A percentile compares a stretch with the other conserved stretches of the same genome.
These are phyloP conservation scores for Imbricaverruca yamaguchii DNA, from an alignment of 2,888 invertebrate genomes.

Conservation along the genomic window DNA sequence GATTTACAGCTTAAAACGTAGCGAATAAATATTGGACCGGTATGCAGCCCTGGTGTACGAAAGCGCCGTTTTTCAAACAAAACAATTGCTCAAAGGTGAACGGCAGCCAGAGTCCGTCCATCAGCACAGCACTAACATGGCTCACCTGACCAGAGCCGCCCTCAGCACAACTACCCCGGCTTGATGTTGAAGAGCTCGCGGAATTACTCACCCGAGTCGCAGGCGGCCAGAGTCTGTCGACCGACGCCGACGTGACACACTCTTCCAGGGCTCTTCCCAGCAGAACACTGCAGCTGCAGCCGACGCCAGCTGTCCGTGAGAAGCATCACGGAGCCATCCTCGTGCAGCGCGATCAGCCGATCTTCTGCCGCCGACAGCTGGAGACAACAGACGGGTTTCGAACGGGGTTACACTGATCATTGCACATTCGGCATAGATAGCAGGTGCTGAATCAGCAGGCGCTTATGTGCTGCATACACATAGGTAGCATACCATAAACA, in stretches of 20 bases:
- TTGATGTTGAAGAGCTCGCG: no score
- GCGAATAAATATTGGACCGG: no score
- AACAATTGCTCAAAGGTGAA: no score
- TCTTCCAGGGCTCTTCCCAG: not conserved
- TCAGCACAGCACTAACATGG: no score
- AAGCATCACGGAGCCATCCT: not conserved
- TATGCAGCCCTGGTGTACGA: no score
- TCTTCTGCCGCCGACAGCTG: not conserved
- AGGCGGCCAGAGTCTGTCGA: not conserved
- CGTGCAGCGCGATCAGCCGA: not conserved
- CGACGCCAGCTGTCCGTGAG: not conserved
- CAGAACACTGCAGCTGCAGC: not conserved
- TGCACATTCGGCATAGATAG: not conserved
- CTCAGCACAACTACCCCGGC: no score
- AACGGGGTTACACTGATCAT: not conserved
- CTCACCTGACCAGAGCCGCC: no score
- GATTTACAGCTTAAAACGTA: no score
- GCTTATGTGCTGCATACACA: no score
- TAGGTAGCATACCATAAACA: no score
- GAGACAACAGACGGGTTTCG: not conserved
- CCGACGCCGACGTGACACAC: not conserved
- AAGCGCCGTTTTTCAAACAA: no score
- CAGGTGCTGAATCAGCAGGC: not conserved
- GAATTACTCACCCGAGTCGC: not conserved
- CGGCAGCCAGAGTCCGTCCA: no score